A percentile compares a stretch with the other conserved stretches of the same genome.
phyloP scores from a whole-genome alignment of 2,113 vertebrate species.

The Excalfactoria chinensis region DNA sequence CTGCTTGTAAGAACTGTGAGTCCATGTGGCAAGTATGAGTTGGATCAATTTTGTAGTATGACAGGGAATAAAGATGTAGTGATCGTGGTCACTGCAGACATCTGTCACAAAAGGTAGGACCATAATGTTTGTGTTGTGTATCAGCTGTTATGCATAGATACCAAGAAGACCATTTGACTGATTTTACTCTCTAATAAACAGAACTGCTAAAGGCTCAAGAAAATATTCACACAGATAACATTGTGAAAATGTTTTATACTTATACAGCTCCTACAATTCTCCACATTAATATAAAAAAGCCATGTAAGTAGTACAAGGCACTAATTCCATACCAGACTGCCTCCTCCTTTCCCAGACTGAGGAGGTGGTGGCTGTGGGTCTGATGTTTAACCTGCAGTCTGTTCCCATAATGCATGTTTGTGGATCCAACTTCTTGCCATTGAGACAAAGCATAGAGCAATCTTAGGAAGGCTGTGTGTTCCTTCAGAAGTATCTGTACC shows the following conservation, averaged over 20 bases:
- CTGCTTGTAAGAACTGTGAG: not conserved
- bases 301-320: not conserved
- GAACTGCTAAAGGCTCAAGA: not conserved
- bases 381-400: not conserved
- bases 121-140: not conserved
- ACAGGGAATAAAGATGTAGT: not conserved
- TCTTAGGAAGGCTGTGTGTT: not conserved
- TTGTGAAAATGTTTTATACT: not conserved
- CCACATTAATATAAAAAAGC: not conserved
- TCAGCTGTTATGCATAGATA: not conserved
- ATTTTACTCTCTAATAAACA: not conserved
- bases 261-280: not conserved
- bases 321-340: not conserved
- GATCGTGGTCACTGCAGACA: not conserved
- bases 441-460: rapidly evolving
- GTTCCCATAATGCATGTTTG: not conserved
- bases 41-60: not conserved
- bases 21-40: not conserved
- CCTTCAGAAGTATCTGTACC: not conserved
- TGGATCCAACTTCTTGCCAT: not conserved
- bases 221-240: not conserved
- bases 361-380: not conserved
- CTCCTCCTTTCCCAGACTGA: not conserved
- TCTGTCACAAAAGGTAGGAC: not conserved
- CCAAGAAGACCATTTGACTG: not conserved